phyloP scores from a whole-genome alignment of 2,888 invertebrate species.

The Agapetus fuscipes region DNA sequence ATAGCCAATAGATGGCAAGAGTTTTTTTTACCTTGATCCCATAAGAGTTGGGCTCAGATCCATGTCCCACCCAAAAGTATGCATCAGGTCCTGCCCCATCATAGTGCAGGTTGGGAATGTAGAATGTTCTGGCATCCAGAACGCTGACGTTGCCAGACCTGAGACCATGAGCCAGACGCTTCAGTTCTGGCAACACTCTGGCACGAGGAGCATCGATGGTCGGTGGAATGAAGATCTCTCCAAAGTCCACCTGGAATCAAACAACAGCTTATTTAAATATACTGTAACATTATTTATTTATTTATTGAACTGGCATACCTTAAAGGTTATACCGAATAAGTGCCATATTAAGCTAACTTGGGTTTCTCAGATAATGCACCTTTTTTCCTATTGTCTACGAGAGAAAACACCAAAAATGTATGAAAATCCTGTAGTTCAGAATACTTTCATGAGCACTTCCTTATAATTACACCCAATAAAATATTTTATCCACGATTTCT shows the following conservation, averaged over 20 bases:
- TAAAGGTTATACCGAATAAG: too few species aligned
- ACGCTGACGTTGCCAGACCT: conserved; percentile 87
- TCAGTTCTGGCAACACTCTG: conserved; percentile 75
- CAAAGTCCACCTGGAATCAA: conserved; percentile 71
- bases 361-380: too few species aligned
- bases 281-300: neutral
- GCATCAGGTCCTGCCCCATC: conserved; percentile 89
- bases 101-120: conserved; percentile 86
- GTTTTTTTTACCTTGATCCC: conserved; percentile 61
- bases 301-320: too few species aligned
- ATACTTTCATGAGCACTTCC: too few species aligned
- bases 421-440: too few species aligned
- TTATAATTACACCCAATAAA: too few species aligned
- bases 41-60: conserved; percentile 66
- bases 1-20: too few species aligned
- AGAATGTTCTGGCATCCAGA: conserved; percentile 83
- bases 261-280: conserved; percentile 3
- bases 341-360: too few species aligned
- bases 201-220: conserved; percentile 72
- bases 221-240: conserved; percentile 70
- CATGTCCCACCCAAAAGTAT: conserved; percentile 92
- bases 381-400: too few species aligned
- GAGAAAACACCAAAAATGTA: too few species aligned
- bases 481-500: too few species aligned
- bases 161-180: conserved; percentile 77